Percentiles rank a stretch among this genome's conserved stretches.
phyloP scores from a whole-genome alignment of 2,797 vertebrate genomes.

The Carcharodon carcharias region DNA sequence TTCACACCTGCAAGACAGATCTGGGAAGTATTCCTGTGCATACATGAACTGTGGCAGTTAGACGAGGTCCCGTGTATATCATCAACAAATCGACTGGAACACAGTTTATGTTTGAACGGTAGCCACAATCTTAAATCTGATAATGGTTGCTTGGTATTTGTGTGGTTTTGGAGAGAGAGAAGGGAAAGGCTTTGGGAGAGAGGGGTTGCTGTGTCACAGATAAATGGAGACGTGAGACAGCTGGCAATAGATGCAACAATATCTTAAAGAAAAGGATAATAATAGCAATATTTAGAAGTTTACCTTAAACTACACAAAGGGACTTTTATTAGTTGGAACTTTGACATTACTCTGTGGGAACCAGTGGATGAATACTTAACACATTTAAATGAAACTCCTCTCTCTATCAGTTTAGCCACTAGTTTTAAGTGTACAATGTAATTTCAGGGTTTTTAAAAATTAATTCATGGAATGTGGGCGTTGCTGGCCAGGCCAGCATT shows the following conservation, averaged over 20 bases:
- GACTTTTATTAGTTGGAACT: background rate
- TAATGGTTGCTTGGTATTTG: background rate
- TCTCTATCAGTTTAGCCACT: background rate
- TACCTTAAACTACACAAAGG: background rate
- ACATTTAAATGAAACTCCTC: background rate
- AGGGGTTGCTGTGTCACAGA: background rate
- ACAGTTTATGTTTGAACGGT: background rate
- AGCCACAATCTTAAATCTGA: background rate
- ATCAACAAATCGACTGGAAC: background rate
- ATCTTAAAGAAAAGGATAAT: background rate
- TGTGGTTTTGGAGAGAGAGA: background rate
- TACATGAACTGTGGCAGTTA: background rate
- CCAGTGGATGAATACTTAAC: background rate
- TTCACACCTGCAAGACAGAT: background rate
- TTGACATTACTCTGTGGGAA: background rate
- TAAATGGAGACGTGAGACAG: background rate
- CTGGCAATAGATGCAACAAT: background rate
- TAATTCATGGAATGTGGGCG: too few species aligned
- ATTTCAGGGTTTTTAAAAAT: background rate
- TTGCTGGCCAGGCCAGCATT: too few species aligned
- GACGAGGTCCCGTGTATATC: background rate
- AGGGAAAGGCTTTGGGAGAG: background rate
- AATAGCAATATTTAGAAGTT: background rate
- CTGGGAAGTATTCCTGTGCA: background rate
- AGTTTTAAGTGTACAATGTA: background rate